A percentile compares a stretch with the other conserved stretches of the same genome.
These are phyloP conservation scores for Matsumurasca onukii DNA, from an alignment of 1,140 invertebrate species.

Conservation along the genomic window DNA sequence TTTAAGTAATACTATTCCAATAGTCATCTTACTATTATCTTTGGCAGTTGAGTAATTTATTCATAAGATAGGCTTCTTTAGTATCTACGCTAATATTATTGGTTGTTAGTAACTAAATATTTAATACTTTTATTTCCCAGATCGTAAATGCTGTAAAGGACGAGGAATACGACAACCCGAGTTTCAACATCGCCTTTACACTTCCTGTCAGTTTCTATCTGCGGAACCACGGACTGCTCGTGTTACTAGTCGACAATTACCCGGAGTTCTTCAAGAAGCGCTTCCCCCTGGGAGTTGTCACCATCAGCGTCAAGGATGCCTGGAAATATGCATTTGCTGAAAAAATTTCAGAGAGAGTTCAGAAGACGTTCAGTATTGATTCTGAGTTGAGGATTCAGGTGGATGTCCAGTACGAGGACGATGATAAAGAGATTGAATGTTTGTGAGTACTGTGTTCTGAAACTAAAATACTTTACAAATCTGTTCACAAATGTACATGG, in stretches of 20 bases:
- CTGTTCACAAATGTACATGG: slow-evolving; percentile 11
- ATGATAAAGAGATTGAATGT: slow-evolving; percentile 55
- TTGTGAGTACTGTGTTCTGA: slow-evolving; percentile 56
- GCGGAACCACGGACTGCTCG: slow-evolving; percentile 52
- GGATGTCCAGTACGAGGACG: slow-evolving; percentile 51
- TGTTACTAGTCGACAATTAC: slow-evolving; percentile 46
- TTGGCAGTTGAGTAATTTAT: background rate
- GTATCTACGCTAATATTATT: background rate
- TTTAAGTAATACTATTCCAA: background rate
- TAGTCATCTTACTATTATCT: background rate
- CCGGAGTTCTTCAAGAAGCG: slow-evolving; percentile 40
- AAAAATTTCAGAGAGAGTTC: slow-evolving; percentile 49
- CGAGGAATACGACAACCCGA: slow-evolving; percentile 50
- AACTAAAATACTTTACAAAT: slow-evolving; percentile 32
- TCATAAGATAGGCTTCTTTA: background rate
- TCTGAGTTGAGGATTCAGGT: slow-evolving; percentile 58
- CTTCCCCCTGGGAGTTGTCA: slow-evolving; percentile 46
- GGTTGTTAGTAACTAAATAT: no score
- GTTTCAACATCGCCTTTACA: slow-evolving; percentile 53
- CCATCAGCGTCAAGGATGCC: slow-evolving; percentile 57
- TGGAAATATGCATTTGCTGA: slow-evolving; percentile 61
- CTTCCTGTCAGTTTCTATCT: slow-evolving; percentile 50
- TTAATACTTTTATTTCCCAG: slow-evolving; percentile 47
- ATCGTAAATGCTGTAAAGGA: slow-evolving; percentile 45
- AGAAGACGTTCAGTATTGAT: slow-evolving; percentile 50